Evolutionary conservation across 2,113 vertebrate genomes (phyloP).

Genomic region (Tichodroma muraria): DNA sequence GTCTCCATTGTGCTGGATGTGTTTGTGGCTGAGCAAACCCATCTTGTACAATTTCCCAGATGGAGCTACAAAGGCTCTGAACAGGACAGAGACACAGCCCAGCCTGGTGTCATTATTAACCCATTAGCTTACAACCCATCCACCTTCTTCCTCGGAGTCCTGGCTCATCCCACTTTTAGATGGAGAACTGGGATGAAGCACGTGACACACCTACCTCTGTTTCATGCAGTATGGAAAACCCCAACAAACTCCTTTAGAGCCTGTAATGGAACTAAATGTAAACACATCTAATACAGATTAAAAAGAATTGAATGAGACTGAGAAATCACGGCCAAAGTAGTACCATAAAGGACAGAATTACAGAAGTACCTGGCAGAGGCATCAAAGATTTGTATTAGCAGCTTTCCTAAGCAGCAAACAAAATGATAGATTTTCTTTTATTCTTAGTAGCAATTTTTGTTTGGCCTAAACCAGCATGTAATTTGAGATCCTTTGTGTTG

Average conservation of each 20-base stretch:
- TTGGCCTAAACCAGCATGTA: not conserved
- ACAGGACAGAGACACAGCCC: not conserved
- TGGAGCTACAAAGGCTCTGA: not conserved
- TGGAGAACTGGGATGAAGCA: not conserved
- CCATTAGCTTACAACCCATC: not conserved
- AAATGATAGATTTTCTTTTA: not conserved
- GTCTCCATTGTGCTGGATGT: not conserved
- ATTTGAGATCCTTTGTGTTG: not conserved
- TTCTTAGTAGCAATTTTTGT: not conserved
- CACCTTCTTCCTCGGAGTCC: not conserved
- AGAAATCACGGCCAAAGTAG: not conserved
- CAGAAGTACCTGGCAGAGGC: not conserved
- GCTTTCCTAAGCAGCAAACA: not conserved
- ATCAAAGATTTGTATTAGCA: not conserved
- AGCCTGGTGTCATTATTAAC: not conserved
- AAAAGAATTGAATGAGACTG: not conserved
- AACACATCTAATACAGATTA: not conserved
- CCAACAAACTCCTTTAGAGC: not conserved
- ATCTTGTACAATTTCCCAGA: conserved; percentile 24
- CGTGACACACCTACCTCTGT: not conserved
- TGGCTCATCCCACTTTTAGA: not conserved
- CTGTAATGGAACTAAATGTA: not conserved
- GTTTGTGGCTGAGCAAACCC: conserved; percentile 38
- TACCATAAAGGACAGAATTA: not conserved
- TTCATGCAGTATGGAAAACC: not conserved